These are phyloP conservation scores for Sitta carolinensis DNA, from an alignment of 2,797 vertebrate species.

Conservation along the genomic window DNA sequence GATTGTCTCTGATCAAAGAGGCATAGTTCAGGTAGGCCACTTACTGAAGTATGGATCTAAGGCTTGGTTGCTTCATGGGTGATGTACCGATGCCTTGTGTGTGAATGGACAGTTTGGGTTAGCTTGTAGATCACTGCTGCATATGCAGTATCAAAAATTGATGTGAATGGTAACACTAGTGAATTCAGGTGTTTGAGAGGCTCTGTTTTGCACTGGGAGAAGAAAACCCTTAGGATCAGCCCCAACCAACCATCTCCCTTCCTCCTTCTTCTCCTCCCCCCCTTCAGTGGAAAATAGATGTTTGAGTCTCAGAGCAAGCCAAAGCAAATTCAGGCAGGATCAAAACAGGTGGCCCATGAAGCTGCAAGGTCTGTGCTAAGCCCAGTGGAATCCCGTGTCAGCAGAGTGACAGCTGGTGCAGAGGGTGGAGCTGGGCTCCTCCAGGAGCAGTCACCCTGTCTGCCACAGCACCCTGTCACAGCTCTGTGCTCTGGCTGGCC, in stretches of 20 bases:
- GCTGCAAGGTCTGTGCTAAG: not conserved
- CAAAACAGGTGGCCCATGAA: not conserved
- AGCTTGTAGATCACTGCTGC: not conserved
- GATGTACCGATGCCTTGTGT: not conserved
- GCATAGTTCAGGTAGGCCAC: not conserved
- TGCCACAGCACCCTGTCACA: not conserved
- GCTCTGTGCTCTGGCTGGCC: not conserved
- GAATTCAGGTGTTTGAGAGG: not conserved
- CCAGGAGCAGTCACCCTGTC: not conserved
- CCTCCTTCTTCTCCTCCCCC: not conserved
- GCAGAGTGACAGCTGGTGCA: not conserved
- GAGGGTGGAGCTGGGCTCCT: not conserved
- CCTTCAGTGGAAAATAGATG: not conserved
- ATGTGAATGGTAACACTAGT: not conserved
- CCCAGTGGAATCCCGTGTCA: not conserved
- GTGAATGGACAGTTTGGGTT: not conserved
- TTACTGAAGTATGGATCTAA: not conserved
- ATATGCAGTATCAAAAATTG: not conserved
- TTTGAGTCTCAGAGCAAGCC: not conserved
- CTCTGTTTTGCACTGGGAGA: not conserved
- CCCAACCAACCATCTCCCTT: not conserved
- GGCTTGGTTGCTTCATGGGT: not conserved
- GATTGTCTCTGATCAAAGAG: conserved; percentile 17
- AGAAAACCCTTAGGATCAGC: not conserved
- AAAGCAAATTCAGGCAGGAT: not conserved